Conservation (phyloP, 1,140 invertebrate species). For the Ceratina japonica region DNA sequence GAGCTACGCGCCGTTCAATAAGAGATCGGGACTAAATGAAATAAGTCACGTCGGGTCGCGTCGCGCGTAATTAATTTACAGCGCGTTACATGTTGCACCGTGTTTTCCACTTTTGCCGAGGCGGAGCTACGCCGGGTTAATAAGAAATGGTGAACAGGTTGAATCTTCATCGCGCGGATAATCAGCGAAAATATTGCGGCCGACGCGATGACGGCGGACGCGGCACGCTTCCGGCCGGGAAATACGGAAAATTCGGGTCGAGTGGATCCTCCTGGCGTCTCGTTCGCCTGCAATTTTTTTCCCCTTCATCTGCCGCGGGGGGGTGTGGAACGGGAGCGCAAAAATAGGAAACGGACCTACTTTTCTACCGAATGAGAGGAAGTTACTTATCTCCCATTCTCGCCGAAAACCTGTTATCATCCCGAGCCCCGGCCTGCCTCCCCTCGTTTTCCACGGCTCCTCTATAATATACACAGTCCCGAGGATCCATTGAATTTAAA, state of each 20-base stretch:
- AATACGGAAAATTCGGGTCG: conserved; percentile 64
- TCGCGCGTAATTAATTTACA: too few relatives aligned
- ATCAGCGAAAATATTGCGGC: conserved; percentile 62
- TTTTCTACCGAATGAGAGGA: conserved; percentile 53
- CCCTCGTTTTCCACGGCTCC: not conserved
- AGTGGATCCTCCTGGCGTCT: conserved; percentile 55
- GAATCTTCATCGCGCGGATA: conserved; percentile 44
- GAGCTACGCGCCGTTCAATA: too few relatives aligned
- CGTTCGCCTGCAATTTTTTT: conserved; percentile 61
- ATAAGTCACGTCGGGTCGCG: too few relatives aligned
- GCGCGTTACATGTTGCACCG: too few relatives aligned
- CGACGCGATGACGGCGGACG: conserved; percentile 36
- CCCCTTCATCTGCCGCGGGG: conserved; percentile 42
- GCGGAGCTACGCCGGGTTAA: too few relatives aligned
- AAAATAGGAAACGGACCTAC: conserved; percentile 60
- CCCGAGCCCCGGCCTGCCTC: not conserved
- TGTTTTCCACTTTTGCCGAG: too few relatives aligned
- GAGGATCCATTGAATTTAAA: not conserved
- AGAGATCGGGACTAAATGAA: too few relatives aligned
- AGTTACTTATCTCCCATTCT: conserved; percentile 41
- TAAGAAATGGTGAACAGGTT: conserved; percentile 8
- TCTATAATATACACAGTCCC: not conserved
- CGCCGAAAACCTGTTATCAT: conserved; percentile 13
- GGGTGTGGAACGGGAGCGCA: conserved; percentile 45
- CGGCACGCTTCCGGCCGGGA: conserved; percentile 49